Base-by-base conservation (phyloP, 2,888 invertebrate species). In the Drosophila pseudotakahashii region DNA sequence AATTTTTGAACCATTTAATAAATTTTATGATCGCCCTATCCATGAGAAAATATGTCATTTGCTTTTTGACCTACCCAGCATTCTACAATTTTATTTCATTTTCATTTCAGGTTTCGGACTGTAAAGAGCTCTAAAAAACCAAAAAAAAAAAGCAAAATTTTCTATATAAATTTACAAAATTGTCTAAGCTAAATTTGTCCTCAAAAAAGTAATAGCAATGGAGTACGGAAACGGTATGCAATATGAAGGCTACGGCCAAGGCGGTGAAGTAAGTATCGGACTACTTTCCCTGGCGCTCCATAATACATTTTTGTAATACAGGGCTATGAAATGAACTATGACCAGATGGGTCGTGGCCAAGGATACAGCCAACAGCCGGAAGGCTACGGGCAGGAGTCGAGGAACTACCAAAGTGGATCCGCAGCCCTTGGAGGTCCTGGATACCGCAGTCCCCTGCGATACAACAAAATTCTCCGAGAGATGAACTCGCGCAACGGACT, bases 401-500 rank as follows among this genome's bases (percentile, higher is more conserved):
- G 78, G 23, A 55, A 36, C 13, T n/a, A 34, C 30, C 81, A 86
- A 11, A 52, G 57, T 10, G 71, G 79, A 2, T 58, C 79, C 0
- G 82, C 88, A 0, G 55, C 74, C 1, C 78, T 62, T 13, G 82
- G 82, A 0, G 88, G 88, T 9, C 61, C 87, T 6, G 82, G 88
- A 0, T 82, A 82, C 45, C 88, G 82, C 16, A 84, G 82, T 32
- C 68, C 82, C 1, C 44, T 82, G 37, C 79, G 82, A 0, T 87
- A 82, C 52, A 54, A n/a, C 11, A 86, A 84, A 23, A 61, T 68
- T 1, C 37, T 87, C 14, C 57, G 62, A 1, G 87, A 87, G 30
- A 83, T 83, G 87, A 87, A 87, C 44, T 83, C 82, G 0, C 82
- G 82, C 45, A 83, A 83, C 19, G 82, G 82, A 1, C 80, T 83